Percentiles rank a stretch among this genome's conserved stretches.
Evolutionary conservation across 2,888 invertebrate genomes (phyloP).

Genomic region (Sympetrum striolatum): DNA sequence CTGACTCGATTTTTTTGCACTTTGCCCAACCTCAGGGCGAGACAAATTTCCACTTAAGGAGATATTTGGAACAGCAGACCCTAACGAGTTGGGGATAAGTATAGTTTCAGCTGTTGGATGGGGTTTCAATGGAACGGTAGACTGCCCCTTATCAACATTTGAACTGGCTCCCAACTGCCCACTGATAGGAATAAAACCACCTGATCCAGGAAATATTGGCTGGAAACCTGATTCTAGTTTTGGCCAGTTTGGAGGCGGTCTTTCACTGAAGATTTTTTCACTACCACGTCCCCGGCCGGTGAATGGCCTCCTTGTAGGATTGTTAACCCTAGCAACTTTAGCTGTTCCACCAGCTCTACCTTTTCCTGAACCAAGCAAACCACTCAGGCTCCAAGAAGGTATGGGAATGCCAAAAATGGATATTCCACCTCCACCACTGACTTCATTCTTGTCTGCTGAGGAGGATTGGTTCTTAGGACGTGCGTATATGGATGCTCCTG

Average conservation of each 20-base stretch:
- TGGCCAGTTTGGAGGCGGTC: neutral
- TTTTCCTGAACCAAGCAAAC: conserved; percentile 9
- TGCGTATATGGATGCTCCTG: conserved; percentile 67
- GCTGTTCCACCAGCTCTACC: conserved; percentile 12
- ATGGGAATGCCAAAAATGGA: conserved; percentile 20
- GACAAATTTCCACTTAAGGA: too few species aligned
- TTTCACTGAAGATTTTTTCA: neutral
- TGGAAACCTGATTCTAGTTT: conserved; percentile 13
- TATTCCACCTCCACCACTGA: neutral
- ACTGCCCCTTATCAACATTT: neutral
- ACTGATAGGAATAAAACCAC: conserved; percentile 7
- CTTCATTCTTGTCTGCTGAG: neutral
- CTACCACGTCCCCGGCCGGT: neutral
- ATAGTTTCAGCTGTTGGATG: neutral
- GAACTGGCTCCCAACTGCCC: neutral
- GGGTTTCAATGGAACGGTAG: neutral
- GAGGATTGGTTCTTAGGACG: conserved; percentile 45
- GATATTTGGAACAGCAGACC: neutral
- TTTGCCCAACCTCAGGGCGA: neutral
- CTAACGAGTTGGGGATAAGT: neutral
- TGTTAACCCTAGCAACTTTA: conserved; percentile 16
- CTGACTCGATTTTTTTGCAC: neutral
- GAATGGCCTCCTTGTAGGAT: neutral
- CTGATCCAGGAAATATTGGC: conserved; percentile 14
- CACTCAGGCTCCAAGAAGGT: conserved; percentile 4